Percentiles rank a stretch among this genome's conserved stretches.
Conservation (phyloP, 2,113 vertebrate species). For the Neotoma lepida region DNA sequence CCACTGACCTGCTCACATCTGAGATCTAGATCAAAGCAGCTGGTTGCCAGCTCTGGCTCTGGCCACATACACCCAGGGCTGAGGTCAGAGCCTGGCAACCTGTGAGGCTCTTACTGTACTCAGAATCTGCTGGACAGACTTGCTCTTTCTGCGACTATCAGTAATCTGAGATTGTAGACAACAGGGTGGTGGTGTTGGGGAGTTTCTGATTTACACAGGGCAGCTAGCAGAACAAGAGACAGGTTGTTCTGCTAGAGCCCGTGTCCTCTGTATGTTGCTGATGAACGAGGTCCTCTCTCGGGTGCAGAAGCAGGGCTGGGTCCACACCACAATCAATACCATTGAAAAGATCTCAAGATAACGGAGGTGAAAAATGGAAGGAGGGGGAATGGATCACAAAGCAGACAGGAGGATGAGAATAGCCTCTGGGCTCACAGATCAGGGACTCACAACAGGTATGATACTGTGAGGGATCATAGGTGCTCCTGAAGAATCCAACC, state of each 20-base stretch:
- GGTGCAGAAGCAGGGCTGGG: not conserved
- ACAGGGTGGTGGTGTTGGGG: not conserved
- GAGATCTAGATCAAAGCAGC: constrained; percentile 42
- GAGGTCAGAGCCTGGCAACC: not conserved
- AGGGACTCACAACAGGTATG: not conserved
- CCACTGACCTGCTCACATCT: not conserved
- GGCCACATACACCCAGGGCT: not conserved
- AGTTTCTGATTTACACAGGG: fast-evolving
- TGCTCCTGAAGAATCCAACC: not conserved
- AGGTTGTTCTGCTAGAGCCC: not conserved
- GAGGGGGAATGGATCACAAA: not conserved
- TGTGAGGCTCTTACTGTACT: not conserved
- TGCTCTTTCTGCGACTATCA: not conserved
- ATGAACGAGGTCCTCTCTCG: not conserved
- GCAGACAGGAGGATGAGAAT: not conserved
- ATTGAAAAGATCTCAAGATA: not conserved
- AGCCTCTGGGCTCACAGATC: fast-evolving
- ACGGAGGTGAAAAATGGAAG: not conserved
- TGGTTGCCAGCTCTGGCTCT: not conserved
- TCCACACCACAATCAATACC: not conserved
- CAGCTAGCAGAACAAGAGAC: fast-evolving
- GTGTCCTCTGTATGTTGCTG: not conserved
- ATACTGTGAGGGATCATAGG: fast-evolving
- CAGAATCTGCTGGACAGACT: not conserved
- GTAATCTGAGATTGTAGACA: not conserved